Evolutionary conservation across 64 coral and sea anemone genomes (phyloP), one percentile per base, ranked within the genome.

Genomic region (Porites lutea): DNA sequence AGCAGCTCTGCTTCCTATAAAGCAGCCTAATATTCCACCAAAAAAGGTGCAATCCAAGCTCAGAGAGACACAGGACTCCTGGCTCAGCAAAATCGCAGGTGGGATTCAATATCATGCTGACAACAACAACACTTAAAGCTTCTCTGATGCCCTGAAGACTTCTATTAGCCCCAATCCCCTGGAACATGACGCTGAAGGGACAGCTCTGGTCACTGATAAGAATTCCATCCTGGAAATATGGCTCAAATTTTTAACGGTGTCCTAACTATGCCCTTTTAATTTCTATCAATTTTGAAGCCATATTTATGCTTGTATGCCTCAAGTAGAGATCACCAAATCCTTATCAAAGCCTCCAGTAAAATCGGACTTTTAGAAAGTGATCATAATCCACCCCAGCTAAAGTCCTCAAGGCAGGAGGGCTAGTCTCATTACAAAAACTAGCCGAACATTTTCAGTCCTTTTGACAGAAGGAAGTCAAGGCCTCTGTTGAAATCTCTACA

Each of bases 301-400:
- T 37, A 37, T 37, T 37, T 37, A 37, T 37, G 27, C 27, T 37
- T 37, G 27, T 37, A 37, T 37, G 0, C 55, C 12, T 64, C 72
- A 2, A 78, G 18, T 1, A 21, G 79, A 59, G 77, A 88, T 48
- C 67, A 93, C 15, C 15, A 88, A 72, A 68, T 50, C 18, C 77
- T 79, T 13, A 59, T 49, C 13, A 15, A 13, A 37, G 27, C 27
- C 27, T 11, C 65, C 13, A 88, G 74, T 20, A 61, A 68, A 37
- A 37, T 37, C 15, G 22, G 44, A 7, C 82, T 93, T 4, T 75
- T 82, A 2, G 83, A 87, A 65, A 79, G 21, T 79, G 90, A 13
- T 12, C 90, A 21, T 79, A 92, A 37, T 4, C 90, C 15, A 92
- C 85, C 55, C 90, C 67, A 37, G 90, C 90, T 63, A 80, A 93